Base-by-base conservation (phyloP, 2,888 invertebrate genomes). In the Rhimphoctona megacephalus region DNA sequence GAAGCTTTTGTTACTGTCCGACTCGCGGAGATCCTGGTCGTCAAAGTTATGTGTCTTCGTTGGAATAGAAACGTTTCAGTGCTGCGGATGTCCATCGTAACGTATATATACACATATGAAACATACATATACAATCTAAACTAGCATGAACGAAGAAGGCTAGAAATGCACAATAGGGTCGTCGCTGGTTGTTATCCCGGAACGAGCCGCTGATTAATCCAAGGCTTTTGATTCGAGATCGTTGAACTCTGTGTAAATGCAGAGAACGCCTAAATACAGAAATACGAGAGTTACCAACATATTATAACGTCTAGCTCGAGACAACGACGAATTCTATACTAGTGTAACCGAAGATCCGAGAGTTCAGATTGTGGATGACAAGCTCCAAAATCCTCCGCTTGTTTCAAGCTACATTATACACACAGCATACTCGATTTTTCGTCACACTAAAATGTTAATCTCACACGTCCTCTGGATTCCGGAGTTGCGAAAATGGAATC, bases 31-130 rank as follows among this genome's bases (percentile, higher is more conserved):
- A 49, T 52, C 33, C 52, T 43, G 52, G 66, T 66, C 85, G 73
- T 82, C 82, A 82, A 82, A 79, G 72, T 85, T 85, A 79, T 70
- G 74, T 78, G 69, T 74, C 30, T 57, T n/a, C 72, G 57, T 57
- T 77, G 57, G n/a, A 73, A 61, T 46, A 46, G 69, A 70, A 39
- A 82, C 52, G 57, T 33, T 84, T 61, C 49, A 61, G 69, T 36
- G 67, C n/a, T 52, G 69, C 39, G 78, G 67, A 74, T 64, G 52
- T 69, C 57, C 67, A 49, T 14, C 52, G 9, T 36, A 30, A 52
- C 9, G 19, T 64, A 49, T 52, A 72, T 73, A 46, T 72, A 49
- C 22, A 61, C 25, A 54, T 46, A 57, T 3, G 17, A 17, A 57
- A 72, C 14, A 9, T 22, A 54, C 43, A 54, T 43, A 73, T 52